These are phyloP conservation scores for Embiotoca jacksoni DNA, from an alignment of 2,113 vertebrate species.

Conservation along the genomic window DNA sequence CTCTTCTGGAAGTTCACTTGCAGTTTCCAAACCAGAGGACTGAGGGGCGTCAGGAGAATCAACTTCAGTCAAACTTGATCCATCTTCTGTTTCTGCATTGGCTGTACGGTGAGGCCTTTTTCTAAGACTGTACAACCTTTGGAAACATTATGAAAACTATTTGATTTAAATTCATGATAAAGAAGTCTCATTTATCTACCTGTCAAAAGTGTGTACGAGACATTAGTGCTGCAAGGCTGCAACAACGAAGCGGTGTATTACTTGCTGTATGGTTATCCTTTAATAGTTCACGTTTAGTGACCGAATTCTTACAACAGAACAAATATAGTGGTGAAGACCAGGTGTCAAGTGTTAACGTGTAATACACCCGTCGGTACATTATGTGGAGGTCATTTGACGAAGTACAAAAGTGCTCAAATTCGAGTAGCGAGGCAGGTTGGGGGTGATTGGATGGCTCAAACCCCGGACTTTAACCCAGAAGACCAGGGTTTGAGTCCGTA, in stretches of 20 bases:
- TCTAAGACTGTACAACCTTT: constrained; percentile 22
- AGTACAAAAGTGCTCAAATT: no score
- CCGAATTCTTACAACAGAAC: not conserved
- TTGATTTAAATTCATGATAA: not conserved
- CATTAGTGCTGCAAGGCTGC: no score
- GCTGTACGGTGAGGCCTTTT: not conserved
- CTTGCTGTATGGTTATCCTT: not conserved
- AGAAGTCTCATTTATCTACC: not conserved
- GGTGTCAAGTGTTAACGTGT: no score
- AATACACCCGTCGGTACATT: no score
- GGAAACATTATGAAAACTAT: not conserved
- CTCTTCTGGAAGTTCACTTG: constrained; percentile 11
- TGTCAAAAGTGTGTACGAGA: no score
- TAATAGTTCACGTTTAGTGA: not conserved
- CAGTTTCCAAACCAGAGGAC: not conserved
- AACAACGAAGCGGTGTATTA: no score
- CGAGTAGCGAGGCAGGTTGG: no score
- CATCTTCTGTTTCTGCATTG: not conserved
- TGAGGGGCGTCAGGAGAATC: not conserved
- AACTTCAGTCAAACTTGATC: not conserved
- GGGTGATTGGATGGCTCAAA: no score
- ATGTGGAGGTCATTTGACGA: no score
- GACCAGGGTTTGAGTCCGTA: no score
- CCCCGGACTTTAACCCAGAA: no score
- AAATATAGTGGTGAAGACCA: not conserved